Evolutionary conservation across 2,888 invertebrate genomes (phyloP), one percentile per base, ranked within the genome.

Genomic region (Eupithecia insigniata): DNA sequence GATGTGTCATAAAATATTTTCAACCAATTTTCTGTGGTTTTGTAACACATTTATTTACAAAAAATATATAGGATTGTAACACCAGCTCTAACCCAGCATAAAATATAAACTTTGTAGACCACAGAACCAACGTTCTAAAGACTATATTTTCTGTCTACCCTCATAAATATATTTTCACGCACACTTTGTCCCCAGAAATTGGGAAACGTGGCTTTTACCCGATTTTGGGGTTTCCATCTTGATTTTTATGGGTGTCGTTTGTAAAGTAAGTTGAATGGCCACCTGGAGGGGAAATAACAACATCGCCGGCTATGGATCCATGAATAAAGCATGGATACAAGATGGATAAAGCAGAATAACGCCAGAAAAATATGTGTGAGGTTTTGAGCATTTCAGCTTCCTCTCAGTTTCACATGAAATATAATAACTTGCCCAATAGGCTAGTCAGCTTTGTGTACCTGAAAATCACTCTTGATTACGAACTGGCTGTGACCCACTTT

Each of bases 111-210:
- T 51, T 32, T 55, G 30, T n/a, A 46, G 16, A 8, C 30, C 28
- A 16, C 68, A 18, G 39, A 46, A 34, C 64, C 34, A 64, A 34
- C 62, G 30, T 34, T 51, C 51, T 51, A 22, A 28, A 36, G 34
- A 46, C 61, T 61, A 39, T 71, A 71, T 55, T 28, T 46, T 36
- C 8, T 34, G 62, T 32, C 39, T 51, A 67, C 71, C 71, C 67
- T 62, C 71, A 67, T 71, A 71, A 71, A 71, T 67, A 71, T 67
- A 61, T 70, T 65, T 46, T n/a, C 71, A n/a, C 62, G 61, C 36
- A 46, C 58, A 70, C 66, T 71, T 67, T 67, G 71, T 71, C 70
- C 28, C 46, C 51, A 46, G 62, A 71, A 67, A 71, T 71, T 61
- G 61, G 66, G 66, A 22, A 36, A 14, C 34, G 26, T 30, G 16